phyloP scores from a whole-genome alignment of 1,140 invertebrate species.

The Caenorhabditis inopinata region DNA sequence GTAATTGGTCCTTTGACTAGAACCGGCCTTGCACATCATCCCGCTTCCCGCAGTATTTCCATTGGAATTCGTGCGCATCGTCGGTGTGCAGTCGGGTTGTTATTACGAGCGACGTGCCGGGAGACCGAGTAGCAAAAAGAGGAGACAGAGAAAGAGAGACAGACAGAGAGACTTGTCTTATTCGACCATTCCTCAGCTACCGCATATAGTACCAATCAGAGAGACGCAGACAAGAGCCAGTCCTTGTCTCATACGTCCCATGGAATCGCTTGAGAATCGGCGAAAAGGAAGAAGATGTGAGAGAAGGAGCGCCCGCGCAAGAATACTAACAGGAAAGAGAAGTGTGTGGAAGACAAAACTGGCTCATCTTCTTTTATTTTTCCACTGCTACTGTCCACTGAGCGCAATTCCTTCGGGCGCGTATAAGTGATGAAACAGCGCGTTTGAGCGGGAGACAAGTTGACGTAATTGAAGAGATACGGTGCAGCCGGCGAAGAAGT shows the following conservation, averaged over 20 bases:
- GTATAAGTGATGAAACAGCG: not conserved
- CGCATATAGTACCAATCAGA: not conserved
- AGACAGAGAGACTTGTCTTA: not conserved
- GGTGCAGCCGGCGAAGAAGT: constrained; percentile 14
- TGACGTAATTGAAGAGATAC: constrained; percentile 32
- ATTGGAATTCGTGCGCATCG: constrained; percentile 25
- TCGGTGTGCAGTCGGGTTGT: constrained; percentile 25
- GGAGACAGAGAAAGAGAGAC: not conserved
- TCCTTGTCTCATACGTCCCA: constrained; percentile 10
- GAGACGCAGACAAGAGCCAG: constrained; percentile 30
- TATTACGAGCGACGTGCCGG: constrained; percentile 19
- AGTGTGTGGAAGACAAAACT: constrained; percentile 34
- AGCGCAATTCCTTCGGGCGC: not conserved
- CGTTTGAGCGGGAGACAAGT: not conserved
- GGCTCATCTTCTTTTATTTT: constrained; percentile 33
- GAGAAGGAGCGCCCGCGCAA: not conserved
- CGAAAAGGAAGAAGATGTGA: constrained; percentile 16
- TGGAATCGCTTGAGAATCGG: constrained; percentile 5
- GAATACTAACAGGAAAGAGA: constrained; percentile 6
- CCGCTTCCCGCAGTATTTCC: not conserved
- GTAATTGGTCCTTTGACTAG: not conserved
- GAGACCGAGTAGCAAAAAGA: not conserved
- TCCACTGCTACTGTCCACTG: constrained; percentile 18
- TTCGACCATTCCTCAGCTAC: not conserved
- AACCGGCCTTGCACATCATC: constrained; percentile 27